Conservation (phyloP, 2,888 invertebrate genomes). For the Athetis lepigone region DNA sequence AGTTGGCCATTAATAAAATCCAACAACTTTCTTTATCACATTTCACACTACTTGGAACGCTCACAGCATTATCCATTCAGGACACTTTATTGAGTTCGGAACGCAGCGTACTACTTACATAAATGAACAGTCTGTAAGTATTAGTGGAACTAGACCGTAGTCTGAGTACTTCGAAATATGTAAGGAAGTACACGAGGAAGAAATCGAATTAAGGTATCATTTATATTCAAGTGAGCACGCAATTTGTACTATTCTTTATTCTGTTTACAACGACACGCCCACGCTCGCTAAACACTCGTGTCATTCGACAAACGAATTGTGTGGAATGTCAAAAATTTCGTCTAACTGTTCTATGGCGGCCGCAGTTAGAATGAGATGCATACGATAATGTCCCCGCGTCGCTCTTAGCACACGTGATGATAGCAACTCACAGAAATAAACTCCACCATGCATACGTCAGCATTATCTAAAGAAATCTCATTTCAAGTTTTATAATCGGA, state of each 20-base stretch:
- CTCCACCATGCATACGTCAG: slow-evolving; percentile 49
- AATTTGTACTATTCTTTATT: slow-evolving; percentile 39
- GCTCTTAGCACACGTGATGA: slow-evolving; percentile 66
- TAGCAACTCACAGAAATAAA: slow-evolving; percentile 62
- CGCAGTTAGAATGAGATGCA: slow-evolving; percentile 70
- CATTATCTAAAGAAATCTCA: slow-evolving; percentile 64
- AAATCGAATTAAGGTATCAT: slow-evolving; percentile 33
- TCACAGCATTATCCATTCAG: slow-evolving; percentile 51
- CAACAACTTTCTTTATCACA: slow-evolving; percentile 43
- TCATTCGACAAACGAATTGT: slow-evolving; percentile 71
- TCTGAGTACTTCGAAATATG: slow-evolving; percentile 34
- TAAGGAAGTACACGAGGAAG: slow-evolving; percentile 12
- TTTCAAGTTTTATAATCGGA: slow-evolving; percentile 66
- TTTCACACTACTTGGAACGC: slow-evolving; percentile 26
- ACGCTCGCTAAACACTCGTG: slow-evolving; percentile 68
- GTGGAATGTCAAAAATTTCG: slow-evolving; percentile 82
- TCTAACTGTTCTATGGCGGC: slow-evolving; percentile 79
- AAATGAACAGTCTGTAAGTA: slow-evolving; percentile 55
- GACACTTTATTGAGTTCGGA: slow-evolving; percentile 50
- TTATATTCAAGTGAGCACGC: slow-evolving; percentile 35
- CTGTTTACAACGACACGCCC: slow-evolving; percentile 68
- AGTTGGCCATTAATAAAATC: slow-evolving; percentile 46
- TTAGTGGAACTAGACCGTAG: slow-evolving; percentile 47
- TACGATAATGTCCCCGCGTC: slow-evolving; percentile 66
- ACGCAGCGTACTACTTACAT: slow-evolving; percentile 57